Evolutionary conservation across 2,797 vertebrate genomes (phyloP), one percentile per base, ranked within the genome.

Genomic region (Phrynocephalus guinanensis): DNA sequence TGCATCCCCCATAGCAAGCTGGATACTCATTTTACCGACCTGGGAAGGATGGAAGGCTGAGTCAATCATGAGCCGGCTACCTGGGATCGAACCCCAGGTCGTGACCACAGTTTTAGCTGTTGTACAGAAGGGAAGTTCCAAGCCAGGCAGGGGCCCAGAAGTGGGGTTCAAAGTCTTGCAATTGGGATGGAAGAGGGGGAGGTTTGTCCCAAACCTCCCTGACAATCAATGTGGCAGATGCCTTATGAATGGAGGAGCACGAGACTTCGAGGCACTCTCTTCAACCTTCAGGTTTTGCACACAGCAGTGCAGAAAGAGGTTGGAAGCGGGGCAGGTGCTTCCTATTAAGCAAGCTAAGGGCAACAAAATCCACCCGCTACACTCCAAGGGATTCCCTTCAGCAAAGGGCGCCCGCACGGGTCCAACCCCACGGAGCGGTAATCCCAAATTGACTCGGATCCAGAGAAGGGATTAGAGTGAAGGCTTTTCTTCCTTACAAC

Each of bases 361-460:
- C 22, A 6, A 33, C 5, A 16, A 6, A 30, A 26, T 44, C 1
- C 52, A 50, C 13, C 66, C n/a, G 52, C 3, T 6, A 70, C 0
- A 76, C 13, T 11, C 28, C 70, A 81, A 86, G 30, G 63, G 63
- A 30, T 38, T 44, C 20, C 68, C 0, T 0, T 28, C 0, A 0
- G 6, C 60, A 63, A 44, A 68, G 72, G 71, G 33, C 0, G 0
- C 83, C 89, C 83, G 83, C 0, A 33, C 85, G 90, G 20, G 84
- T 16, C 71, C 72, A 63, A 83, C 83, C 3, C 13, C 88, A 18
- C 0, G 81, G 60, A n/a, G 0, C 79, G 63, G 44, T 92, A 93
- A 94, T 91, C 93, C 90, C 83, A 30, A 89, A 70, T 79, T 93
- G 30, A 68, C 71, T 86, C 73, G 1, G 7, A 33, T 1, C 2